Percentiles rank a stretch among this genome's conserved stretches.
Conservation (phyloP, 1,140 invertebrate species). For the Drosophila azteca region DNA sequence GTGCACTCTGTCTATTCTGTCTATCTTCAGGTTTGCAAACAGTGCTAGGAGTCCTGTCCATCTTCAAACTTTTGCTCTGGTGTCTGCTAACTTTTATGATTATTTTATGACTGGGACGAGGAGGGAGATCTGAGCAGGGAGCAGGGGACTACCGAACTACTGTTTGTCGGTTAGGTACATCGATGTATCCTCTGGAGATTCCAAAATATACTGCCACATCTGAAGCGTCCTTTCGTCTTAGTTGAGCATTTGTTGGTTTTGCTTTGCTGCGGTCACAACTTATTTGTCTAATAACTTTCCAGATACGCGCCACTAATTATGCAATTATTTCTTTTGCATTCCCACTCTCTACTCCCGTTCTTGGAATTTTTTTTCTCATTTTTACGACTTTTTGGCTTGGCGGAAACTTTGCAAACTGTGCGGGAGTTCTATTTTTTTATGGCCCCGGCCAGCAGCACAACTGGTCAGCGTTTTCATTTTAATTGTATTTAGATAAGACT, state of each 20-base stretch:
- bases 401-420: conserved; percentile 46
- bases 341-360: not conserved
- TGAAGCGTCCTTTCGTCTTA: not conserved
- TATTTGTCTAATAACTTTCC: conserved; percentile 10
- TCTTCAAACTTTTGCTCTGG: too few species aligned
- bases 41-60: too few species aligned
- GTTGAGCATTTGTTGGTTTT: not conserved
- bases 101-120: too few species aligned
- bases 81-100: too few species aligned
- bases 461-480: conserved; percentile 63
- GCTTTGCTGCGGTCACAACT: conserved; percentile 23
- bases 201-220: not conserved
- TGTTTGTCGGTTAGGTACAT: too few species aligned
- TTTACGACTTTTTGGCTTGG: conserved; percentile 53
- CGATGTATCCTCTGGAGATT: too few species aligned
- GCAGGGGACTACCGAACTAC: too few species aligned
- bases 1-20: too few species aligned
- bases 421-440: conserved; percentile 38
- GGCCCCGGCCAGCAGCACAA: conserved; percentile 23
- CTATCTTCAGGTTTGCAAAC: too few species aligned
- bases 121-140: too few species aligned
- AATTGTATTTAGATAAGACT: conserved; percentile 75
- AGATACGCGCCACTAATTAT: conserved; percentile 64
- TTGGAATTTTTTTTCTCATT: conserved; percentile 20
- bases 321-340: conserved; percentile 62